phyloP scores from a whole-genome alignment of 1,140 invertebrate genomes.

The Apocrypta bakeri region DNA sequence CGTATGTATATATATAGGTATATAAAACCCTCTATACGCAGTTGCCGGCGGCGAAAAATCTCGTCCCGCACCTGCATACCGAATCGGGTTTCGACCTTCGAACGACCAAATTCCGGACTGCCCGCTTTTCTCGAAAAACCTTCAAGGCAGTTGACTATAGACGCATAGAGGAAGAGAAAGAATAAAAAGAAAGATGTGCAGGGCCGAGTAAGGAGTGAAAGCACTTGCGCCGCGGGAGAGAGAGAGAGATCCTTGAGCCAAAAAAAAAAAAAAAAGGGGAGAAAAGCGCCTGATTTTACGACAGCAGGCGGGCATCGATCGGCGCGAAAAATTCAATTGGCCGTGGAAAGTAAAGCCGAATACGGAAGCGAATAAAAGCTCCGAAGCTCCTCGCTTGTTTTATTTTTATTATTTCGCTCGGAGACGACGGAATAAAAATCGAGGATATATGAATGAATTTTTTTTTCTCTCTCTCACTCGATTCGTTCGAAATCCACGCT shows the following conservation, averaged over 20 bases:
- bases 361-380: constrained; percentile 39
- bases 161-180: background rate
- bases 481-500: too few relatives aligned
- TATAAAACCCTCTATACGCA: background rate
- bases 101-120: background rate
- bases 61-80: background rate
- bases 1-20: too few relatives aligned
- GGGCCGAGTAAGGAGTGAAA: constrained; percentile 24
- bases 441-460: too few relatives aligned
- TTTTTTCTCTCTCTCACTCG: too few relatives aligned
- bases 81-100: background rate
- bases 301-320: background rate
- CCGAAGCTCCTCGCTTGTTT: too few relatives aligned
- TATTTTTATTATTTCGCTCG: too few relatives aligned
- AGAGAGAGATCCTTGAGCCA: constrained; percentile 15
- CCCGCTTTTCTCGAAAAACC: background rate
- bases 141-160: background rate
- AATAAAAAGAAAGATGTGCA: background rate
- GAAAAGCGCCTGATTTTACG: background rate
- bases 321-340: constrained; percentile 23
- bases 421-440: too few relatives aligned
- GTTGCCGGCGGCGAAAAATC: background rate
- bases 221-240: background rate
- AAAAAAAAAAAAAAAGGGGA: too few relatives aligned
- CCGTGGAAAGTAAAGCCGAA: constrained; percentile 24